A percentile compares a stretch with the other conserved stretches of the same genome.
Evolutionary conservation across 2,888 invertebrate species (phyloP).

Genomic region (Lypha dubia): DNA sequence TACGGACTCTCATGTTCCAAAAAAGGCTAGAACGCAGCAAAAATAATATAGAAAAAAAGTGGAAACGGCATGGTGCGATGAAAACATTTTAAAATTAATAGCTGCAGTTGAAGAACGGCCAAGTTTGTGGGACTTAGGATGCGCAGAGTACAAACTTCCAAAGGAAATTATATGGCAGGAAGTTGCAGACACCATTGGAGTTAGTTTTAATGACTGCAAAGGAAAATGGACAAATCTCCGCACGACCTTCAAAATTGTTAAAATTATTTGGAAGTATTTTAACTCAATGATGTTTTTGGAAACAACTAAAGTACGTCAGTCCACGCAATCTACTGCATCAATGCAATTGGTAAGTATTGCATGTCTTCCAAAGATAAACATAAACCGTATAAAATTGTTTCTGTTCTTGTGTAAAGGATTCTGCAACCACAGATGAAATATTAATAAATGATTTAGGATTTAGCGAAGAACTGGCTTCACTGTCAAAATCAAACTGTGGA

Average conservation of each 20-base stretch:
- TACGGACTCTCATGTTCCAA: too few species aligned
- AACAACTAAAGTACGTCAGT: background rate
- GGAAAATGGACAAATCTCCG: conserved; percentile 66
- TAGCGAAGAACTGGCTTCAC: too few species aligned
- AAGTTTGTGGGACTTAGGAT: conserved; percentile 60
- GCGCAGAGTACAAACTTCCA: conserved; percentile 58
- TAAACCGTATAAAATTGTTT: too few species aligned
- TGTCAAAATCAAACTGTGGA: too few species aligned
- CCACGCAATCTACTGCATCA: too few species aligned
- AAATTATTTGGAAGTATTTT: conserved; percentile 61
- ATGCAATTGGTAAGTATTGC: too few species aligned
- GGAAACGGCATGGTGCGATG: background rate
- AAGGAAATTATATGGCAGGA: conserved; percentile 59
- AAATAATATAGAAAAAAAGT: too few species aligned
- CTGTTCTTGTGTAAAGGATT: too few species aligned
- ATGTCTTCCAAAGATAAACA: too few species aligned
- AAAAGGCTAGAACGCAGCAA: too few species aligned
- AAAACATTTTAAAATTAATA: conserved; percentile 57
- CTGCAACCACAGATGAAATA: too few species aligned
- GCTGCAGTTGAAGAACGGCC: conserved; percentile 42
- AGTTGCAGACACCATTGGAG: conserved; percentile 49
- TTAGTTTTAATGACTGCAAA: conserved; percentile 42
- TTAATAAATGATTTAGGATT: too few species aligned
- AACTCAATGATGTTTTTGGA: conserved; percentile 34
- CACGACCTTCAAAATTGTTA: conserved; percentile 60